Conservation (phyloP, 2,113 vertebrate genomes). For the Gavialis gangeticus region DNA sequence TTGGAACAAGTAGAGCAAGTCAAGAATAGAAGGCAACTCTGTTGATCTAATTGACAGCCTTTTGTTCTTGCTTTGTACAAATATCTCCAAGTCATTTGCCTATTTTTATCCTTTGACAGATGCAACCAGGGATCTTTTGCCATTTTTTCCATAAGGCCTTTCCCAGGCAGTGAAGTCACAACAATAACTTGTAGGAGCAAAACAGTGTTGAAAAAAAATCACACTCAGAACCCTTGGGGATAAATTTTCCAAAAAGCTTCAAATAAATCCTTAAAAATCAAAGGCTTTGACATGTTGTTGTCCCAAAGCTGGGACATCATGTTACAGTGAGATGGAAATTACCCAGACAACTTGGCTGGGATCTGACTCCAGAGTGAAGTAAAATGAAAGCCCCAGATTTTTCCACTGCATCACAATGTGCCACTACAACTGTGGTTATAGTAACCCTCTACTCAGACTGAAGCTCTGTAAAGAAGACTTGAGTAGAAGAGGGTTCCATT, state of each 20-base stretch:
- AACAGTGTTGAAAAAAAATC: not conserved
- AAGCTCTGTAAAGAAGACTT: not conserved
- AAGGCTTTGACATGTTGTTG: not conserved
- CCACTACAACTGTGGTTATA: not conserved
- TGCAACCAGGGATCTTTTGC: not conserved
- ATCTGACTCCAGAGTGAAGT: not conserved
- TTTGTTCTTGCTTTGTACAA: not conserved
- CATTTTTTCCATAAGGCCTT: not conserved
- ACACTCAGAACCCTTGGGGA: not conserved
- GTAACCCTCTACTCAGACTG: not conserved
- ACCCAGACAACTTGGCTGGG: not conserved
- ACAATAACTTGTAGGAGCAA: not conserved
- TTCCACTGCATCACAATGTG: not conserved
- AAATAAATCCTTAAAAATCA: not conserved
- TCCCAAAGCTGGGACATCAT: not conserved
- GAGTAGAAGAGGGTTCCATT: not conserved
- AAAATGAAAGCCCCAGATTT: not conserved
- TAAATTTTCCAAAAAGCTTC: accelerated
- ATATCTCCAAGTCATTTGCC: not conserved
- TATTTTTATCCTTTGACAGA: not conserved
- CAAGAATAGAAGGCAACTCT: not conserved
- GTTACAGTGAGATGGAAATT: not conserved
- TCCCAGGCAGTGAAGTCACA: not conserved
- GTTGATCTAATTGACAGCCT: accelerated
- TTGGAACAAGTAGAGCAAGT: not conserved